Conservation (phyloP, 2,888 invertebrate species). For the Zele albiditarsus region DNA sequence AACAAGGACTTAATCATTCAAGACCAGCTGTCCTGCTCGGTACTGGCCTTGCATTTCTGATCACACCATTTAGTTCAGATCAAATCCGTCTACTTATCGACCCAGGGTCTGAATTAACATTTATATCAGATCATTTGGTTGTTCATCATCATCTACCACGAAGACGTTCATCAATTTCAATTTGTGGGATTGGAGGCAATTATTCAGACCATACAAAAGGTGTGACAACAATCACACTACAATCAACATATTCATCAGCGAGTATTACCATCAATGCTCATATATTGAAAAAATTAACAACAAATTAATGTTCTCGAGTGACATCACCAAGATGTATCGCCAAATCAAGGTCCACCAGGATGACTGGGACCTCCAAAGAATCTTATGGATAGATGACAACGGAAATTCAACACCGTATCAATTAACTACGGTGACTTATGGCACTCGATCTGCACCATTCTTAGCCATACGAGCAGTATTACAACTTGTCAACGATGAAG, state of each 20-base stretch:
- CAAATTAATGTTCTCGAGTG: too few relatives aligned
- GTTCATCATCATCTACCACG: conserved; percentile 20
- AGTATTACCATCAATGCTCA: conserved; percentile 32
- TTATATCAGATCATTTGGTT: conserved; percentile 32
- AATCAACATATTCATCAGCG: not conserved
- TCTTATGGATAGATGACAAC: too few relatives aligned
- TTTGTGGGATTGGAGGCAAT: conserved; percentile 40
- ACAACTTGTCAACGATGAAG: not conserved
- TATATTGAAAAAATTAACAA: conserved; percentile 30
- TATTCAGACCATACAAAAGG: conserved; percentile 34
- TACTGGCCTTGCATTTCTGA: conserved; percentile 12
- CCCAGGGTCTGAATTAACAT: conserved; percentile 44
- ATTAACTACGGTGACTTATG: too few relatives aligned
- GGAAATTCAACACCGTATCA: too few relatives aligned
- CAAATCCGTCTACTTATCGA: conserved; percentile 40
- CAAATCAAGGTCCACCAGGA: too few relatives aligned
- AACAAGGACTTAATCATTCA: not conserved
- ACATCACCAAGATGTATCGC: too few relatives aligned
- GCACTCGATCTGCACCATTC: too few relatives aligned
- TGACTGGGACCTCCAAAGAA: too few relatives aligned
- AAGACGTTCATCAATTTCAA: conserved; percentile 26
- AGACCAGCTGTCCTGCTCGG: not conserved
- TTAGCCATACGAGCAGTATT: too few relatives aligned
- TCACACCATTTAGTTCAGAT: not conserved
- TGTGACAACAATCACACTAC: conserved; percentile 17